These are phyloP conservation scores for Lithophane semibrunnea DNA, from an alignment of 2,888 invertebrate genomes.

Conservation along the genomic window DNA sequence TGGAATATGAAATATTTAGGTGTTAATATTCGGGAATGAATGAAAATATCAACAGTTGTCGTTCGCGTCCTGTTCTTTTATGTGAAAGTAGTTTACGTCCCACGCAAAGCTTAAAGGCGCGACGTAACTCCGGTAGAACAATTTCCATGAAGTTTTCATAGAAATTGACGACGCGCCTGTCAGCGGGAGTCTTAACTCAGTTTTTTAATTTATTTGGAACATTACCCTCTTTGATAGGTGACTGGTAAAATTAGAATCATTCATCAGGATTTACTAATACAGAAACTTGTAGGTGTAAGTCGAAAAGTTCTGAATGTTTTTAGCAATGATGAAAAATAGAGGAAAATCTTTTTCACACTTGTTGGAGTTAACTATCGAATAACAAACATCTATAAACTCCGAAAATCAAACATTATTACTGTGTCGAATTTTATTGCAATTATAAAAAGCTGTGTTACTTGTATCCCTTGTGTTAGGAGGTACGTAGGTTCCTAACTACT, in stretches of 20 bases:
- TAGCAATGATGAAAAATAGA: neutral
- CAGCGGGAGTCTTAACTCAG: neutral
- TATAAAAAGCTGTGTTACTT: neutral
- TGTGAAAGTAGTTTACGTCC: constrained; percentile 6
- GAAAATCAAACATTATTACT: neutral
- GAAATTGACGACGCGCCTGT: neutral
- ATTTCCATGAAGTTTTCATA: neutral
- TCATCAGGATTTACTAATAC: constrained; percentile 5
- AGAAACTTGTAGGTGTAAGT: neutral
- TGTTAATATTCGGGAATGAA: constrained; percentile 41
- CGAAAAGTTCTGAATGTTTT: neutral
- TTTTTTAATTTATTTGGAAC: constrained; percentile 19
- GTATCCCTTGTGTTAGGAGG: neutral
- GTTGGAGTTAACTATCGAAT: neutral
- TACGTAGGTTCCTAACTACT: neutral
- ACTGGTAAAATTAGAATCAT: constrained; percentile 21
- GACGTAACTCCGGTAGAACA: neutral
- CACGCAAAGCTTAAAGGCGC: neutral
- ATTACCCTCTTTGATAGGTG: constrained; percentile 1
- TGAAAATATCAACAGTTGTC: constrained; percentile 46
- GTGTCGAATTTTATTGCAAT: constrained; percentile 1
- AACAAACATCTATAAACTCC: neutral
- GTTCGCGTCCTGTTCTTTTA: constrained; percentile 35
- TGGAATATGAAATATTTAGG: constrained; percentile 38
- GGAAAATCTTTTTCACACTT: neutral